phyloP scores from a whole-genome alignment of 1,140 invertebrate species.

The Drosophila auraria region DNA sequence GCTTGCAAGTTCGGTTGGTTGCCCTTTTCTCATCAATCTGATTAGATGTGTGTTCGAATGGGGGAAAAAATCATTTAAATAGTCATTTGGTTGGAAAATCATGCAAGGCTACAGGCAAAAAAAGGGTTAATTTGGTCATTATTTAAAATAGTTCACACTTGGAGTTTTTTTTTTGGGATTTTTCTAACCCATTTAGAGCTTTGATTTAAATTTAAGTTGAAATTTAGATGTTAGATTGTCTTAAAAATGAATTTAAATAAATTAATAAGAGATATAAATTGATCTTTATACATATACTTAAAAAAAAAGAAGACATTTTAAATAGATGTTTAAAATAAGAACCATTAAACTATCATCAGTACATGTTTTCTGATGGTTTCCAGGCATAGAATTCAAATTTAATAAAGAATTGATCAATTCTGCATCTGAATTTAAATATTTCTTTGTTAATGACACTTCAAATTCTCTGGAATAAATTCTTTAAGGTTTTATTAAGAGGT shows the following conservation, averaged over 20 bases:
- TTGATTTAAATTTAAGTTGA: no score
- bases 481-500: background rate
- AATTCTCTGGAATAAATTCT: background rate
- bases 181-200: no score
- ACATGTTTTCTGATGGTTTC: background rate
- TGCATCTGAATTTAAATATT: no score
- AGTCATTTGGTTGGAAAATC: conserved; percentile 3
- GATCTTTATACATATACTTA: no score
- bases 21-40: conserved; percentile 15
- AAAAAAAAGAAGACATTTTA: no score
- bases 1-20: background rate
- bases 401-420: background rate
- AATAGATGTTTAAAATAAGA: background rate
- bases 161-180: background rate
- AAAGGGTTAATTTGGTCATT: background rate
- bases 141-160: background rate
- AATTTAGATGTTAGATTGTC: no score
- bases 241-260: no score
- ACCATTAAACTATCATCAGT: background rate
- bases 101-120: background rate
- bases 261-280: background rate
- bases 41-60: conserved; percentile 9
- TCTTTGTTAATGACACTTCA: no score
- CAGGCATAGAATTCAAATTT: background rate
- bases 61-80: conserved; percentile 11